Evolutionary conservation across 2,888 invertebrate species (phyloP).

Genomic region (Eurois occulta): DNA sequence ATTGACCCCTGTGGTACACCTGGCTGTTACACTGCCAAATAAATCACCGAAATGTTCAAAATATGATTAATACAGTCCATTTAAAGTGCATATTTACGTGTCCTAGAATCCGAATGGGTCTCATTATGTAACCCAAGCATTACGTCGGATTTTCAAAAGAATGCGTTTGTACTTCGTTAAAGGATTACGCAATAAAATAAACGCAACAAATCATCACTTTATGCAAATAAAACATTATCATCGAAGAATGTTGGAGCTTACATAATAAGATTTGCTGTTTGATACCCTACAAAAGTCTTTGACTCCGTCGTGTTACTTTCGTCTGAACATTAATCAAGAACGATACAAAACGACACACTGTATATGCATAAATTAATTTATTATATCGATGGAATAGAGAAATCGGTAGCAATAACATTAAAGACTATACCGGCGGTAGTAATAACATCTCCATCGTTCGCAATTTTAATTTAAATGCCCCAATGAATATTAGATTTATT

Average conservation of each 20-base stretch:
- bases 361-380: conserved; percentile 45
- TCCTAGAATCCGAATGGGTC: conserved; percentile 58
- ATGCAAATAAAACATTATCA: conserved; percentile 74
- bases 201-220: conserved; percentile 73
- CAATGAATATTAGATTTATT: conserved; percentile 52
- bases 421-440: conserved; percentile 31
- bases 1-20: conserved; percentile 81
- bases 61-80: conserved; percentile 43
- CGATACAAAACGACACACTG: conserved; percentile 24
- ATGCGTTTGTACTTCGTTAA: conserved; percentile 64
- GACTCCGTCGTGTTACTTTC: conserved; percentile 59
- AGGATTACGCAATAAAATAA: conserved; percentile 66
- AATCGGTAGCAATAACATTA: conserved; percentile 53
- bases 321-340: conserved; percentile 44
- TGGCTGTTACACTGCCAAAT: conserved; percentile 65
- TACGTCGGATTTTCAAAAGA: conserved; percentile 62
- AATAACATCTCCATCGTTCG: conserved; percentile 35
- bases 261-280: conserved; percentile 67
- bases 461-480: conserved; percentile 40
- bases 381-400: conserved; percentile 54
- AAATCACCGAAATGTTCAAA: conserved; percentile 36
- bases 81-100: conserved; percentile 55
- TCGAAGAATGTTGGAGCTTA: conserved; percentile 75
- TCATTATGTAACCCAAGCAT: conserved; percentile 62
- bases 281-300: conserved; percentile 63